Base-by-base conservation (phyloP, 2,113 vertebrate genomes). In the Talpa occidentalis region DNA sequence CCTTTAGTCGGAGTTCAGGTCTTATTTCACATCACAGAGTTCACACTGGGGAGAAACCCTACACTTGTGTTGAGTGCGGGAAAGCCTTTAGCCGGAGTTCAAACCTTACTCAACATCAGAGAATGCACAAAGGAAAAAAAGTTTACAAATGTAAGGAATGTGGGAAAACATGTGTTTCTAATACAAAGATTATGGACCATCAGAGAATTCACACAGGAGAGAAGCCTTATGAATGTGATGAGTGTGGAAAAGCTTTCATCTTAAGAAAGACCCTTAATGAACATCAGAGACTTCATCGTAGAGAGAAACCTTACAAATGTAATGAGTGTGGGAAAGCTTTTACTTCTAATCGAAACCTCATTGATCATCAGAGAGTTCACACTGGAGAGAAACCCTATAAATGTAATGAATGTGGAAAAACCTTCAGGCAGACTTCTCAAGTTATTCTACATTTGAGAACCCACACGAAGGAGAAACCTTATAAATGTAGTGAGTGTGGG, bases 381-480 rank as follows among this genome's bases (percentile, higher is more conserved):
- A 97, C 96, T 67, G 97, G 96, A 60, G 97, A 97, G 95, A 98
- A 97, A 79, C 96, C 96, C 17, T 97, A 97, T 64, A 87, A 88
- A 21, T 98, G 98, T 88, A 96, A 96, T 0, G 97, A 98, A n/a
- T 97, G 97, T 85, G 97, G 96, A 9, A 97, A 97, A 79, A 93
- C 94, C n/a, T 98, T 97, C 90, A 95, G 96, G 52, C 96, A 97
- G 21, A 98, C 98, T 22, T 98, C 98, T 14, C 99, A 99, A 95
- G 96, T 97, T 42, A 96, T 94, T 80, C 86, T 97, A 14, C 97
- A 97, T 91, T 97, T 98, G 70, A 98, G 98, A 74, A 98, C 98
- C 17, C 98, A 99, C 94, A 98, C 98, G 0, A 98, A 98, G 97
- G 96, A 97, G 76, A 97, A 98, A 2, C 97, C 96, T 0, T 97